A percentile compares a stretch with the other conserved stretches of the same genome.
phyloP scores from a whole-genome alignment of 92 coral and sea anemone species.

The Porites divaricata region DNA sequence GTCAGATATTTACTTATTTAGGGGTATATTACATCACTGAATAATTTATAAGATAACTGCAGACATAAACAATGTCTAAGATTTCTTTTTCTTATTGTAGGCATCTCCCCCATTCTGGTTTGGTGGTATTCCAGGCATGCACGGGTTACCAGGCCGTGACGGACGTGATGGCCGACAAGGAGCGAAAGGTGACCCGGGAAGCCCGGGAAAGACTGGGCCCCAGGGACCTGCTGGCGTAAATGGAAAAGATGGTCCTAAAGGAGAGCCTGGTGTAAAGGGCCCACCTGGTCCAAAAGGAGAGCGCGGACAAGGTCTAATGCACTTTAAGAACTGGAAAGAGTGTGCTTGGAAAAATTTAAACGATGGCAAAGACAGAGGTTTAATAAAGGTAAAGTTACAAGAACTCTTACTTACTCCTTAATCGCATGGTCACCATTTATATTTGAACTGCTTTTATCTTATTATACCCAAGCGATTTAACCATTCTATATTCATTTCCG shows the following conservation, averaged over 20 bases:
- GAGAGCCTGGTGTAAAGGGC: slow-evolving; percentile 10
- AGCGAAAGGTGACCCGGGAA: neutral
- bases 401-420: too few species aligned
- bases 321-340: slow-evolving; percentile 21
- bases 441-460: too few species aligned
- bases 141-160: slow-evolving; percentile 29
- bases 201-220: slow-evolving; percentile 10
- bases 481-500: neutral
- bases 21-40: too few species aligned
- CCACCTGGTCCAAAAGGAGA: neutral
- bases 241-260: neutral
- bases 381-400: slow-evolving; percentile 9
- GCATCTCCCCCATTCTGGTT: neutral
- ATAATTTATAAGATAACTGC: too few species aligned
- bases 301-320: slow-evolving; percentile 6
- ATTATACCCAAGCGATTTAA: too few species aligned
- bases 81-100: too few species aligned
- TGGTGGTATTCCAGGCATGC: slow-evolving; percentile 23
- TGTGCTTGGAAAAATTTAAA: slow-evolving; percentile 8
- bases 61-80: too few species aligned
- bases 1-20: too few species aligned
- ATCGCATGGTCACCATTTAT: too few species aligned
- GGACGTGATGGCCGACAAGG: slow-evolving; percentile 39
- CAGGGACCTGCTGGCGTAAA: slow-evolving; percentile 12
- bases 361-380: neutral